These are phyloP conservation scores for cattle (Bos taurus) DNA, from an alignment of 2,113 vertebrate species.

Conservation along the genomic window ARS-UCD2.0 NC_037344.1:54815501-54816000, in stretches of 20 bases:
- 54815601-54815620: neutral
- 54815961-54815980: conserved; percentile 32
- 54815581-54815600: neutral
- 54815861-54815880: neutral
- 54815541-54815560: conserved; percentile 50
- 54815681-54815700: neutral
- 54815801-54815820: neutral
- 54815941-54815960: neutral
- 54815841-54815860: neutral
- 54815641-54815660: conserved; percentile 19
- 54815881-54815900: neutral
- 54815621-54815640: neutral
- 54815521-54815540: conserved; percentile 59
- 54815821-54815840: neutral
- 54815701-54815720: neutral
- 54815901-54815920: neutral
- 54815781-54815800: neutral
- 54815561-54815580: conserved; percentile 59
- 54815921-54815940: conserved; percentile 26
- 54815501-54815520: conserved; percentile 36
- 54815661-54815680: conserved; percentile 27
- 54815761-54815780: neutral
- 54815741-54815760: neutral
- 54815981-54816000: conserved; percentile 24
- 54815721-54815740: neutral